phyloP scores from a whole-genome alignment of 1,140 invertebrate species.

The Colletes latitarsis region DNA sequence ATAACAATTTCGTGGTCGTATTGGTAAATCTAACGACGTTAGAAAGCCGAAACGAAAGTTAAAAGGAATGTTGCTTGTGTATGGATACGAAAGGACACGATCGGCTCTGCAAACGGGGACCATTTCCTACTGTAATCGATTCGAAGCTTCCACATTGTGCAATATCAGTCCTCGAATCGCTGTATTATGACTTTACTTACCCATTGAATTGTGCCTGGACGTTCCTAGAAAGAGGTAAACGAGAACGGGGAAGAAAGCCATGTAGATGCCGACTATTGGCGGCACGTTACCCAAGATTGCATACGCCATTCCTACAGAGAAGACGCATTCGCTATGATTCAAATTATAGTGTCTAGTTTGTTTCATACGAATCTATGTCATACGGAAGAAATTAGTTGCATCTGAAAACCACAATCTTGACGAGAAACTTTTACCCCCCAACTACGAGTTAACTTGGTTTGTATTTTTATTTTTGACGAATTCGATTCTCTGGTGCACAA shows the following conservation, averaged over 20 bases:
- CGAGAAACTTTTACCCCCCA: too few species aligned
- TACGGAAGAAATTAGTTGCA: too few species aligned
- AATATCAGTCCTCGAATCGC: neutral
- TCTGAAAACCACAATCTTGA: too few species aligned
- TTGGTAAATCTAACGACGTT: neutral
- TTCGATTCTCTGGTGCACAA: too few species aligned
- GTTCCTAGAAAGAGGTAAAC: conserved; percentile 95
- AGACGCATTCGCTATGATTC: neutral
- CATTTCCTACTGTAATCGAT: neutral
- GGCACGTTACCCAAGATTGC: conserved; percentile 92
- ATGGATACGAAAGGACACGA: neutral
- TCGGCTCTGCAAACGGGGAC: neutral
- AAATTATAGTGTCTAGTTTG: neutral
- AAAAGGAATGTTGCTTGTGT: neutral
- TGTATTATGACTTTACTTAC: conserved; percentile 77
- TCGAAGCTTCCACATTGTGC: conserved; percentile 1
- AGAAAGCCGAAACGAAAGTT: conserved; percentile 32
- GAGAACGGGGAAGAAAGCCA: conserved; percentile 96
- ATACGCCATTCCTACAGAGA: conserved; percentile 92
- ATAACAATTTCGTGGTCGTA: neutral
- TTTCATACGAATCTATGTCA: too few species aligned
- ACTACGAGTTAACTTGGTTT: too few species aligned
- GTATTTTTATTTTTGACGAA: too few species aligned
- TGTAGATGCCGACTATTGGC: conserved; percentile 95
- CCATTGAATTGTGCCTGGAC: conserved; percentile 95